phyloP scores from a whole-genome alignment of 1,140 invertebrate species.

The Drosophila pallidifrons region DNA sequence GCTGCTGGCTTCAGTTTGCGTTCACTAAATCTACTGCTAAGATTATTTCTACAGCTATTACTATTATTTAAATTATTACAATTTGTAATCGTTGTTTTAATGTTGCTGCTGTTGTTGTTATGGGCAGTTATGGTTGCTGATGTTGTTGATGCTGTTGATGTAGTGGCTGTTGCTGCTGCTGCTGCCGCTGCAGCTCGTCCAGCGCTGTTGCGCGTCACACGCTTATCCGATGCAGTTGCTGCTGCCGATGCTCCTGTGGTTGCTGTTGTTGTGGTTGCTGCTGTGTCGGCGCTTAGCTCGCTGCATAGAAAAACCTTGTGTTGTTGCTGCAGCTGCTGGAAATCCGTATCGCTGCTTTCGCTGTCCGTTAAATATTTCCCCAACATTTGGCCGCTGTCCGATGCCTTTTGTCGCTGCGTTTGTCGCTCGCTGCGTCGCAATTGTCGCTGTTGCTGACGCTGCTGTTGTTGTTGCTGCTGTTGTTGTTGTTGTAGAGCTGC shows the following conservation, averaged over 20 bases:
- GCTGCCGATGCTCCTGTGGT: constrained; percentile 19
- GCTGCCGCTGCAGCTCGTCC: constrained; percentile 52
- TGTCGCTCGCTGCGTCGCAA: constrained; percentile 68
- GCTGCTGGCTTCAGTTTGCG: constrained; percentile 56
- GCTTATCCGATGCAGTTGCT: constrained; percentile 46
- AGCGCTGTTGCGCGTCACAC: constrained; percentile 72
- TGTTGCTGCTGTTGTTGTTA: constrained; percentile 48
- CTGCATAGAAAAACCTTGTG: constrained; percentile 38
- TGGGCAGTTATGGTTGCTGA: constrained; percentile 57
- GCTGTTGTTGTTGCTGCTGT: constrained; percentile 26
- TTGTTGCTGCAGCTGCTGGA: constrained; percentile 41
- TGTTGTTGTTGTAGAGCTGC: constrained; percentile 13
- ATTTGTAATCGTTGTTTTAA: constrained; percentile 78
- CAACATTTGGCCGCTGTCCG: constrained; percentile 8
- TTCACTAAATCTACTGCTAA: constrained; percentile 75
- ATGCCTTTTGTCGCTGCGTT: constrained; percentile 47
- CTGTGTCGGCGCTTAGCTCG: constrained; percentile 10
- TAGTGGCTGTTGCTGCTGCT: constrained; percentile 25
- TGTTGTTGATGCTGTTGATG: constrained; percentile 13
- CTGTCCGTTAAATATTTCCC: constrained; percentile 56
- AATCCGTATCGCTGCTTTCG: constrained; percentile 63
- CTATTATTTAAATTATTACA: constrained; percentile 80
- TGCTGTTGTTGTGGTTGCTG: constrained; percentile 27
- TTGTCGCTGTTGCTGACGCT: constrained; percentile 58
- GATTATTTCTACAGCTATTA: constrained; percentile 78